Base-by-base conservation (phyloP, 37 sponge, comb jelly and placozoan genomes). In the Crambe crambe region DNA sequence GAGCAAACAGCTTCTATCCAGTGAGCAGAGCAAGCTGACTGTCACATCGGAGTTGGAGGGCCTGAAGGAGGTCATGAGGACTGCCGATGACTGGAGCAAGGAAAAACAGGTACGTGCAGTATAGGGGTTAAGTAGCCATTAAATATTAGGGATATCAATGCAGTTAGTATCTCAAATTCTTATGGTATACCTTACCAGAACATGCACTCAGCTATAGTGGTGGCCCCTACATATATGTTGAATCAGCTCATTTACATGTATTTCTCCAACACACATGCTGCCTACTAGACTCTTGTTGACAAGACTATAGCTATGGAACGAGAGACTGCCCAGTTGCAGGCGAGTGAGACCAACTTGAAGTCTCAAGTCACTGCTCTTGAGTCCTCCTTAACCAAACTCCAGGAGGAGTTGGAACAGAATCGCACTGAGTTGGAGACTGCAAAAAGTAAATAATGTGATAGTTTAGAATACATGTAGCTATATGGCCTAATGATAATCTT, bases 81-180 rank as follows among this genome's bases (percentile, higher is more conserved):
- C 38, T 27, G 76, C 25, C 0, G 44, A 70, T 1, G 23, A 58
- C 36, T 71, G 58, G 76, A 36, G 80, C 42, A 75, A 37, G 25
- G 80, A 74, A 60, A 80, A 76, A 23, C 56, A 70, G 75, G 81
- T 76, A 30, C n/a, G n/a, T n/a, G 34, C n/a, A n/a, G n/a, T n/a
- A n/a, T n/a, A n/a, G n/a, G n/a, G n/a, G n/a, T n/a, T n/a, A n/a
- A n/a, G n/a, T n/a, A n/a, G n/a, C n/a, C n/a, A n/a, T n/a, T n/a
- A 37, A n/a, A 17, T 5, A 43, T 42, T 4, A 20, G 25, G 5
- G 51, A n/a, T 8, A 27, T 30, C 12, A 20, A 22, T 36, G 15
- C 15, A 18, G 15, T 15, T 51, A 18, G 54, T 15, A 9, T 18
- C 54, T 9, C 54, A 51, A 18, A 15, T 51, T 9, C 15, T 9